These are phyloP conservation scores for Todiramphus chloris DNA, from an alignment of 2,113 vertebrate species.

Conservation along the genomic window DNA sequence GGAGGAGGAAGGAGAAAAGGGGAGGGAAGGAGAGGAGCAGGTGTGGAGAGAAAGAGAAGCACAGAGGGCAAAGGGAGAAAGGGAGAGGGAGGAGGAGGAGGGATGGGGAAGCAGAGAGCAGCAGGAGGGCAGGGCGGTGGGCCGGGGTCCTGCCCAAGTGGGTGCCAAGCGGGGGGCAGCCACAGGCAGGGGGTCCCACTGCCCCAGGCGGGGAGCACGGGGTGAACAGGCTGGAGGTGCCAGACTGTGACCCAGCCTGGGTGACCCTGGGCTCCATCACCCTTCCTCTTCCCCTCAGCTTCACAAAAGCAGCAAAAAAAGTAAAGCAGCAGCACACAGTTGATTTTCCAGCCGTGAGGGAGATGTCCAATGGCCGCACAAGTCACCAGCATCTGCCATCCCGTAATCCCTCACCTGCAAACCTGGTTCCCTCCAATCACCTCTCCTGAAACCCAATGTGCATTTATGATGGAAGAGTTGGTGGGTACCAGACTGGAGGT, in stretches of 20 bases:
- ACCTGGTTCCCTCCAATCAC: neutral
- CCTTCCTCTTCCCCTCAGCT: neutral
- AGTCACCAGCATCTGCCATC: neutral
- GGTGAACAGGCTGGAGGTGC: neutral
- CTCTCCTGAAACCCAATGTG: neutral
- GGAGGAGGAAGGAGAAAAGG: conserved; percentile 54
- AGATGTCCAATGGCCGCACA: neutral
- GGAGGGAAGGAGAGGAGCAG: conserved; percentile 63
- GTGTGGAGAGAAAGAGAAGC: conserved; percentile 46
- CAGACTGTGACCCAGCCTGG: neutral
- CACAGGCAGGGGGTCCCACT: rapidly evolving
- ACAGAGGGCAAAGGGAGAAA: conserved; percentile 33
- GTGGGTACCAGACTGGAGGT: neutral
- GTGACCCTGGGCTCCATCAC: neutral
- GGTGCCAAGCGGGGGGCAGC: rapidly evolving
- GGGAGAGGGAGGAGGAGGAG: conserved; percentile 2
- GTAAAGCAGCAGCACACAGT: neutral
- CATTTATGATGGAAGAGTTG: neutral
- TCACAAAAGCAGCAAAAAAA: neutral
- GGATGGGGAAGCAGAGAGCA: neutral
- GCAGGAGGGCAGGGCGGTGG: neutral
- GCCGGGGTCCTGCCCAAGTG: neutral
- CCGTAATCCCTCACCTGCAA: neutral
- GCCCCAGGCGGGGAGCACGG: rapidly evolving
- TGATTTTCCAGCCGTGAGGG: neutral